phyloP scores from a whole-genome alignment of 2,797 vertebrate species.

The Monodelphis domestica region DNA sequence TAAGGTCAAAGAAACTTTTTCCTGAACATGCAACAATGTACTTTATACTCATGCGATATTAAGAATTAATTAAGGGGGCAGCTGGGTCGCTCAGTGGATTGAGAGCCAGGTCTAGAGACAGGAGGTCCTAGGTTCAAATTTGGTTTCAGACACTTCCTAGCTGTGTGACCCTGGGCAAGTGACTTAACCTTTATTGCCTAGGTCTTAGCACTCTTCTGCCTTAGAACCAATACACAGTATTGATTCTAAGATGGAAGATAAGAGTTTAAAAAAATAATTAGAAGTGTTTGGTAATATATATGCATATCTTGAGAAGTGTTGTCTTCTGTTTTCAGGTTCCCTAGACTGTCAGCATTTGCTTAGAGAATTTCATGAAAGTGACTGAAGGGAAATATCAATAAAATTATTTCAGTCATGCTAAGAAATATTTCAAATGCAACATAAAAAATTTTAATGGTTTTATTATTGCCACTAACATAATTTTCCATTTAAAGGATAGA shows the following conservation, averaged over 20 bases:
- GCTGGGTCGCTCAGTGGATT: too few species aligned
- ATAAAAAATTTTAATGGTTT: constrained; percentile 17
- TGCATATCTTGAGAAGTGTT: background rate
- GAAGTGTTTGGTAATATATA: constrained; percentile 24
- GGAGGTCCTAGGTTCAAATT: too few species aligned
- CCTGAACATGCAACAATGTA: constrained; percentile 20
- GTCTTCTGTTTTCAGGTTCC: constrained; percentile 41
- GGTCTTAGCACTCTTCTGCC: too few species aligned
- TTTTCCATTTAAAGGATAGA: constrained; percentile 38
- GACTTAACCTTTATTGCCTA: too few species aligned
- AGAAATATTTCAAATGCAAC: constrained; percentile 21
- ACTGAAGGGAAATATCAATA: constrained; percentile 26
- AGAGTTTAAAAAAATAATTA: too few species aligned
- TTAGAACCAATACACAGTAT: too few species aligned
- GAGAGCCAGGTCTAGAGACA: too few species aligned
- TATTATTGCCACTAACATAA: background rate
- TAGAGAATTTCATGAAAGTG: constrained; percentile 14
- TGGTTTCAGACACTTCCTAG: too few species aligned
- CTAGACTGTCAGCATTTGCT: background rate
- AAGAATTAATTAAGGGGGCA: too few species aligned
- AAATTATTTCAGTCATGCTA: constrained; percentile 18
- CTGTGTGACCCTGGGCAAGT: too few species aligned
- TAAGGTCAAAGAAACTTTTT: constrained; percentile 28
- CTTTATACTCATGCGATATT: constrained; percentile 39
- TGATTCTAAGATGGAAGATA: too few species aligned